phyloP scores from a whole-genome alignment of 2,113 vertebrate species.

The Carassius gibelio region DNA sequence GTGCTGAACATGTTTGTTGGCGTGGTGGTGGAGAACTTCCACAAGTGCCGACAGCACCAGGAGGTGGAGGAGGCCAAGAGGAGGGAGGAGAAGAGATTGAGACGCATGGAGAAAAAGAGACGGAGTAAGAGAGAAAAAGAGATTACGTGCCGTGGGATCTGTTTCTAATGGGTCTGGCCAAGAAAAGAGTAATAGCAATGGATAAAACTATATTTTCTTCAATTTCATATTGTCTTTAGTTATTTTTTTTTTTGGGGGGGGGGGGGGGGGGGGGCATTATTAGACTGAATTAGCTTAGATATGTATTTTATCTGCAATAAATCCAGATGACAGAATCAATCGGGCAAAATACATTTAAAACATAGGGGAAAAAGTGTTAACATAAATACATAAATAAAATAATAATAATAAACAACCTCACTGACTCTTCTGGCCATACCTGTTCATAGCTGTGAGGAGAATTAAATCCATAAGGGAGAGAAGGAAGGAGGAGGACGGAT shows the following conservation, averaged over 20 bases:
- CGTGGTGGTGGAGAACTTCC: slow-evolving; percentile 97
- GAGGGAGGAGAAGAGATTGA: slow-evolving; percentile 89
- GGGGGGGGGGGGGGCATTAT: too few relatives aligned
- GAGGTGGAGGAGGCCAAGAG: slow-evolving; percentile 93
- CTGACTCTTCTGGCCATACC: not conserved
- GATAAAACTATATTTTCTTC: not conserved
- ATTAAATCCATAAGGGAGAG: not conserved
- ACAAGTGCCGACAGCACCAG: slow-evolving; percentile 97
- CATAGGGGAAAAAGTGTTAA: too few relatives aligned
- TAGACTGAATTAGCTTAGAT: too few relatives aligned
- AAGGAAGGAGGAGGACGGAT: not conserved
- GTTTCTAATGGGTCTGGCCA: not conserved
- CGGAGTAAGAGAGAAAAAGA: slow-evolving; percentile 83
- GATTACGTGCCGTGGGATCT: not conserved
- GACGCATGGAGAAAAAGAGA: slow-evolving; percentile 93
- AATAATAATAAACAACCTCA: too few relatives aligned
- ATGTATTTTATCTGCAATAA: too few relatives aligned
- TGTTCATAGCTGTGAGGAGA: not conserved
- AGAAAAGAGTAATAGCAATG: not conserved
- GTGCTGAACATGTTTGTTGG: slow-evolving; percentile 99
- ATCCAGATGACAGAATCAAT: too few relatives aligned
- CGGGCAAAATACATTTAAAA: too few relatives aligned
- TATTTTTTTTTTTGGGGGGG: not conserved
- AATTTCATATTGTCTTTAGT: not conserved
- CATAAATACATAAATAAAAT: too few relatives aligned